phyloP scores from a whole-genome alignment of 2,797 vertebrate species.

The Tamandua tetradactyla region DNA sequence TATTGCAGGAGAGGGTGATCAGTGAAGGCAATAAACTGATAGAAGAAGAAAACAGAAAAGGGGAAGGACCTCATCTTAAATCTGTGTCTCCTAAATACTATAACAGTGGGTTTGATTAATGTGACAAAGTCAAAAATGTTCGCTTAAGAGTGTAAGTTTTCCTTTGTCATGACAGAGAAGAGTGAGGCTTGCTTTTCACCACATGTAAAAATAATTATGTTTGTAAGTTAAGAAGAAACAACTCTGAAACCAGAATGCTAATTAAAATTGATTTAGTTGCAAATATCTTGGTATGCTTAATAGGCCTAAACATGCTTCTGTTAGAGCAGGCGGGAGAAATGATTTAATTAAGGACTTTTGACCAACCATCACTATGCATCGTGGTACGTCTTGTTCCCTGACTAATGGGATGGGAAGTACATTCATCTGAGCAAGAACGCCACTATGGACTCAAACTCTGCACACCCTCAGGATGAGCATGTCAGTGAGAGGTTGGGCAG shows the following conservation, averaged over 20 bases:
- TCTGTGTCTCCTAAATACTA: not conserved
- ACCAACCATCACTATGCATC: not conserved
- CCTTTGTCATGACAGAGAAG: slow-evolving; percentile 23
- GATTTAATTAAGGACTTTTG: slow-evolving; percentile 47
- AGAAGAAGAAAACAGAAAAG: not conserved
- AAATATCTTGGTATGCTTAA: slow-evolving; percentile 58
- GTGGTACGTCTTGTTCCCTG: not conserved
- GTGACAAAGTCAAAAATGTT: not conserved
- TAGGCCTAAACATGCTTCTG: slow-evolving; percentile 45
- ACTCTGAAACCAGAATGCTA: slow-evolving; percentile 45
- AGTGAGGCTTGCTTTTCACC: slow-evolving; percentile 39
- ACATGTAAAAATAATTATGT: slow-evolving; percentile 29
- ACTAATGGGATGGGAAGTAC: not conserved
- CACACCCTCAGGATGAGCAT: fast-evolving
- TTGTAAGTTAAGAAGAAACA: slow-evolving; percentile 32
- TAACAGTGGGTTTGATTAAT: slow-evolving; percentile 32
- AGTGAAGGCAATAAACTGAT: not conserved
- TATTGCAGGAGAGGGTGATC: not conserved
- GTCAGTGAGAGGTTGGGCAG: not conserved
- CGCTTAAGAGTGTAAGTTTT: not conserved
- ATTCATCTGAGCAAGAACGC: too few species aligned
- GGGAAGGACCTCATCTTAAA: not conserved
- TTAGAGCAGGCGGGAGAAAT: slow-evolving; percentile 36
- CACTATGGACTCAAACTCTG: fast-evolving
- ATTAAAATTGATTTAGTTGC: slow-evolving; percentile 66